Conservation (phyloP, 2,888 invertebrate genomes). For the Monoplex corrugatus region DNA sequence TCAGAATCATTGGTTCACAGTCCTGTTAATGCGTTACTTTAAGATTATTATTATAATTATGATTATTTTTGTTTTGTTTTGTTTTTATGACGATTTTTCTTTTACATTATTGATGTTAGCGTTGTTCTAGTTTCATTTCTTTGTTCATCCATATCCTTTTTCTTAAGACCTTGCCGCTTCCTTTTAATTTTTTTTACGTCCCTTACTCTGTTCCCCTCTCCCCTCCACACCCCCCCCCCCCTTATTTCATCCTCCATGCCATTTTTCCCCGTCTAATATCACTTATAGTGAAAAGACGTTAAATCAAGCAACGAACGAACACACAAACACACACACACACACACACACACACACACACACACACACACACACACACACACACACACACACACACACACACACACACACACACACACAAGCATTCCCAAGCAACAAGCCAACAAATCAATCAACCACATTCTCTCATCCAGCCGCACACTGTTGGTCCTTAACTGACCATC, state of each 20-base stretch:
- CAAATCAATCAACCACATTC: not conserved
- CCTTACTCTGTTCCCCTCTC: not conserved
- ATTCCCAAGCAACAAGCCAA: too few relatives aligned
- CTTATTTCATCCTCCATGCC: not conserved
- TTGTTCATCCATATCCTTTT: too few relatives aligned
- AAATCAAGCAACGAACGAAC: too few relatives aligned
- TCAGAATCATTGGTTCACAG: too few relatives aligned
- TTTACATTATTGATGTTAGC: too few relatives aligned
- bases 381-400: conserved; percentile 29
- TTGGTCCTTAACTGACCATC: conserved; percentile 7
- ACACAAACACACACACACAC: not conserved
- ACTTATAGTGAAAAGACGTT: too few relatives aligned
- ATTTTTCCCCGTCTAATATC: too few relatives aligned
- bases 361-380: not conserved
- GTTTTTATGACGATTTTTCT: too few relatives aligned
- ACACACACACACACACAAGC: not conserved
- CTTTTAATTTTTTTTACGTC: not conserved
- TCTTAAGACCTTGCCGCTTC: not conserved
- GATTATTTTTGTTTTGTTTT: too few relatives aligned
- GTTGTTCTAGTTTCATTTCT: too few relatives aligned
- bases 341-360: not conserved
- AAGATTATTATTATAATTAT: too few relatives aligned
- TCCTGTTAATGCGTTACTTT: too few relatives aligned
- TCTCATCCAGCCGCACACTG: not conserved
- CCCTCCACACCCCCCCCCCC: not conserved